phyloP scores from a whole-genome alignment of 2,888 invertebrate genomes.

The Pyrgus malvae region DNA sequence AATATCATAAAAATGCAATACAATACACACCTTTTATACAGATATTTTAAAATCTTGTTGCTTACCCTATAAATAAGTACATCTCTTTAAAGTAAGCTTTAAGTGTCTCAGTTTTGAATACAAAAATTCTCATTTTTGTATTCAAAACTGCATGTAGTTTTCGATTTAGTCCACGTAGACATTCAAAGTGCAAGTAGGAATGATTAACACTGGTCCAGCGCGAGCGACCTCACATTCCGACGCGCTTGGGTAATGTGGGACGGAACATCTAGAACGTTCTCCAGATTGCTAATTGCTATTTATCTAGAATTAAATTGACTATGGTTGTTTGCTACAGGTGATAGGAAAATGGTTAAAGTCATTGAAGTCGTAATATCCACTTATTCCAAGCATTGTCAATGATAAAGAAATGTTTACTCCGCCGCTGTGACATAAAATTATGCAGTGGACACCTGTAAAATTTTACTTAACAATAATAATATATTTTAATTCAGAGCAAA shows the following conservation, averaged over 20 bases:
- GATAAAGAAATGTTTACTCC: too few relatives aligned
- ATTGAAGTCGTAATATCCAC: too few relatives aligned
- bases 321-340: too few relatives aligned
- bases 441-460: too few relatives aligned
- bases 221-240: conserved; percentile 10
- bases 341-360: too few relatives aligned
- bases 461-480: too few relatives aligned
- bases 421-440: too few relatives aligned
- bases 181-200: conserved; percentile 2
- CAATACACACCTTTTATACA: too few relatives aligned
- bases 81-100: not conserved
- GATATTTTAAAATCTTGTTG: too few relatives aligned
- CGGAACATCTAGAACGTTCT: conserved; percentile 2
- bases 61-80: not conserved
- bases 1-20: too few relatives aligned
- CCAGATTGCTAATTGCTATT: conserved; percentile 3
- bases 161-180: not conserved
- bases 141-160: not conserved
- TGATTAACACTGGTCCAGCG: not conserved
- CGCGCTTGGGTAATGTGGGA: conserved; percentile 11
- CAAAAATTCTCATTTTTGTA: not conserved
- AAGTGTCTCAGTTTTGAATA: not conserved
- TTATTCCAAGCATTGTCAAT: too few relatives aligned
- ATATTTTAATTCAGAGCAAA: too few relatives aligned
- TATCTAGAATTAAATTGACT: not conserved